These are phyloP conservation scores for Sinodicranocentrus sp. DNA, from an alignment of 2,888 invertebrate genomes.

Conservation along the genomic window DNA sequence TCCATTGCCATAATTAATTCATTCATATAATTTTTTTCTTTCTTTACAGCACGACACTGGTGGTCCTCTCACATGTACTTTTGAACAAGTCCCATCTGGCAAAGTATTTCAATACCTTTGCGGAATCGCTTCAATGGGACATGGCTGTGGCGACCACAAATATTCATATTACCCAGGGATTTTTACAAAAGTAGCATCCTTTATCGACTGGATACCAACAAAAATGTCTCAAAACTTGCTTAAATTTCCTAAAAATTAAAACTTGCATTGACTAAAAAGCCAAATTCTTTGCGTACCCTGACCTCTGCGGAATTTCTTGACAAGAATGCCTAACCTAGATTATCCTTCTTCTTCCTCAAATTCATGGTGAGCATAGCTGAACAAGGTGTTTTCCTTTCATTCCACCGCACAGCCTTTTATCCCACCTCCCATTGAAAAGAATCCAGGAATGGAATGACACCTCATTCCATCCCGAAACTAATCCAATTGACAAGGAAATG, in stretches of 20 bases:
- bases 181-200: slow-evolving; percentile 23
- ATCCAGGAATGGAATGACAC: slow-evolving; percentile 42
- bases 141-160: slow-evolving; percentile 7
- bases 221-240: not conserved
- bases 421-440: not conserved
- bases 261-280: not conserved
- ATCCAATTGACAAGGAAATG: slow-evolving; percentile 37
- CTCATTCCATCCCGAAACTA: slow-evolving; percentile 30
- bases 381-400: slow-evolving; percentile 37
- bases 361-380: not conserved
- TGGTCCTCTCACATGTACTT: slow-evolving; percentile 37
- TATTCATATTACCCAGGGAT: slow-evolving; percentile 15
- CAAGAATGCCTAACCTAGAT: slow-evolving; percentile 1
- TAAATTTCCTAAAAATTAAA: not conserved
- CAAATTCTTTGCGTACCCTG: not conserved
- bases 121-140: slow-evolving; percentile 33
- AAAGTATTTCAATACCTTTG: slow-evolving; percentile 10
- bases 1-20: not conserved
- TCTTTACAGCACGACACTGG: slow-evolving; percentile 45
- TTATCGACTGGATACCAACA: slow-evolving; percentile 14
- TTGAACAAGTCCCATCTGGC: not conserved
- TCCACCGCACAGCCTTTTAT: not conserved
- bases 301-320: not conserved
- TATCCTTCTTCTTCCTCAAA: not conserved
- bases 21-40: not conserved